These are phyloP conservation scores for Colaptes auratus DNA, from an alignment of 2,113 vertebrate species.

Conservation along the genomic window DNA sequence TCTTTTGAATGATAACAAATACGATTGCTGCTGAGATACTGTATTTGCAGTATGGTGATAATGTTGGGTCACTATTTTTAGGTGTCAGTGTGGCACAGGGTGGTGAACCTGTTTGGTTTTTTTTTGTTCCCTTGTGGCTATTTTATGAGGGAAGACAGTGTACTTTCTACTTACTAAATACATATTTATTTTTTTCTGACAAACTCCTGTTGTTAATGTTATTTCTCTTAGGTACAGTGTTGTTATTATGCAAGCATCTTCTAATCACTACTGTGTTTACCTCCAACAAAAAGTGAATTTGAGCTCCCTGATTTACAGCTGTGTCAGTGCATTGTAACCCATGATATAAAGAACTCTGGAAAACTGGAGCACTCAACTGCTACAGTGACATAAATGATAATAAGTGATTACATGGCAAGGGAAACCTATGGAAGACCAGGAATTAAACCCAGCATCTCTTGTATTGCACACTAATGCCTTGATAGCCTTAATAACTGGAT, in stretches of 20 bases:
- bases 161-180: background rate
- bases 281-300: background rate
- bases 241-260: background rate
- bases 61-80: background rate
- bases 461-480: background rate
- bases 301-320: background rate
- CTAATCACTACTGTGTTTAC: background rate
- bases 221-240: background rate
- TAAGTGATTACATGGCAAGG: background rate
- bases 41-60: background rate
- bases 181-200: background rate
- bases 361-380: background rate
- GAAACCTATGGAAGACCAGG: background rate
- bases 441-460: constrained; percentile 12
- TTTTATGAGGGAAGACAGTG: background rate
- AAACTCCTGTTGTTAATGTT: background rate
- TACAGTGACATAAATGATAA: background rate
- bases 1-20: background rate
- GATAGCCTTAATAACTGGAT: constrained; percentile 34
- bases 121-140: background rate
- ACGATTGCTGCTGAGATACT: background rate
- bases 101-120: background rate
- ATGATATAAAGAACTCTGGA: background rate
- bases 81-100: background rate
- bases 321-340: background rate